These are phyloP conservation scores for Pseudococcus longispinus DNA, from an alignment of 2,888 invertebrate species.

Conservation along the genomic window DNA sequence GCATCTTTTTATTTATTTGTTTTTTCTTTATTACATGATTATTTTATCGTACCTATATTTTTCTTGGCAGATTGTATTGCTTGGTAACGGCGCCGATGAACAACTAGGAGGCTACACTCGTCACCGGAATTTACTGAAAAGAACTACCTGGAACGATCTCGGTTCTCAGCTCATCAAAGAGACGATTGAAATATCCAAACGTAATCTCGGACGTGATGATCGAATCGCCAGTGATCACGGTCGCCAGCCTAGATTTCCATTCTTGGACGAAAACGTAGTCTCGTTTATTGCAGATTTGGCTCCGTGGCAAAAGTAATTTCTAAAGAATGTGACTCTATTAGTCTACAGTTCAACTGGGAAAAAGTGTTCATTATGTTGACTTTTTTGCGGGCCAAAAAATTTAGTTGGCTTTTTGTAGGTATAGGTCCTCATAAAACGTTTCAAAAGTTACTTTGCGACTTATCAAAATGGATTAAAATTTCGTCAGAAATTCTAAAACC, in stretches of 20 bases:
- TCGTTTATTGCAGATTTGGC: slow-evolving; percentile 70
- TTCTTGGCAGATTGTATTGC: slow-evolving; percentile 72
- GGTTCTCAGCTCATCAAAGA: slow-evolving; percentile 75
- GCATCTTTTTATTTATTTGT: not conserved
- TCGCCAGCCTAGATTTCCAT: slow-evolving; percentile 78
- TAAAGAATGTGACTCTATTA: not conserved
- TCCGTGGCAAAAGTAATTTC: slow-evolving; percentile 72
- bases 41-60: not conserved
- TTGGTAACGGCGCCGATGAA: slow-evolving; percentile 98
- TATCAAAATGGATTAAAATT: too few species aligned
- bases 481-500: too few species aligned
- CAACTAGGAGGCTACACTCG: slow-evolving; percentile 92
- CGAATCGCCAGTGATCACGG: slow-evolving; percentile 90
- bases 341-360: too few species aligned
- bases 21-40: not conserved
- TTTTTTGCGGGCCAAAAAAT: too few species aligned
- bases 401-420: too few species aligned
- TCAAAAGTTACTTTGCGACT: too few species aligned
- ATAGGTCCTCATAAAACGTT: too few species aligned
- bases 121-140: slow-evolving; percentile 77
- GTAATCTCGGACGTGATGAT: slow-evolving; percentile 96
- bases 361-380: too few species aligned
- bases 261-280: slow-evolving; percentile 69
- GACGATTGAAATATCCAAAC: slow-evolving; percentile 81
- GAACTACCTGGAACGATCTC: slow-evolving; percentile 68